Evolutionary conservation across 2,113 vertebrate species (phyloP), one percentile per base, ranked within the genome.

Genomic region (Muntiacus reevesi): DNA sequence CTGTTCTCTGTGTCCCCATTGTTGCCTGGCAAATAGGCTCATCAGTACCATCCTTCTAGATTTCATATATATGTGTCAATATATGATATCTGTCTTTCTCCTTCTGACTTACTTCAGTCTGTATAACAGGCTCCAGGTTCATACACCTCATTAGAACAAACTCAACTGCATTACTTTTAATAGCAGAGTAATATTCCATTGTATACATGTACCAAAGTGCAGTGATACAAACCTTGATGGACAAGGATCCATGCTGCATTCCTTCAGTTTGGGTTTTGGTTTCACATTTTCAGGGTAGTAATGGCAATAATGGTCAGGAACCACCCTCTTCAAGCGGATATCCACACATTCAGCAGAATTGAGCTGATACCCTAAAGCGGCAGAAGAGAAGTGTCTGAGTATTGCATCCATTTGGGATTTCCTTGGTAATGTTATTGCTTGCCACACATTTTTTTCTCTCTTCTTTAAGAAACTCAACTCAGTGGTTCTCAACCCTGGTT

Each of bases 231-330:
- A 99, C 99, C 99, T 99, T 21, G 99, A 99, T 0, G 99, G 99
- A 86, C 99, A 99, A 27, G 99, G 99, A 57, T 99, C 99, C 99
- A 99, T 99, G 98, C 99, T 99, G 97, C 99, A 99, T 89, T 99
- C 99, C 91, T 99, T 99, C 15, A 99, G 99, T 79, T 99, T 99
- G 33, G 99, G 99, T 19, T 99, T 99, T 25, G 99, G 99, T 87
- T 99, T 99, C 95, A 99, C 99, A 91, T 99, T 99, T 97, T 99
- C 99, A 0, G 99, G 99, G 45, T 99, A 99, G 97, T 99, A 99
- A 84, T 99, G 99, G 40, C 99, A 99, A 50, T 99, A 99, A 15
- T 99, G 99, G 91, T 99, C 99, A 3, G 99, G 98, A 43, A 99
- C 98, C 0, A 99, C 99, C 25, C 99, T 99, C 98, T 99, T 99